phyloP scores from a whole-genome alignment of 2,113 vertebrate species.

The Calidris pugnax region DNA sequence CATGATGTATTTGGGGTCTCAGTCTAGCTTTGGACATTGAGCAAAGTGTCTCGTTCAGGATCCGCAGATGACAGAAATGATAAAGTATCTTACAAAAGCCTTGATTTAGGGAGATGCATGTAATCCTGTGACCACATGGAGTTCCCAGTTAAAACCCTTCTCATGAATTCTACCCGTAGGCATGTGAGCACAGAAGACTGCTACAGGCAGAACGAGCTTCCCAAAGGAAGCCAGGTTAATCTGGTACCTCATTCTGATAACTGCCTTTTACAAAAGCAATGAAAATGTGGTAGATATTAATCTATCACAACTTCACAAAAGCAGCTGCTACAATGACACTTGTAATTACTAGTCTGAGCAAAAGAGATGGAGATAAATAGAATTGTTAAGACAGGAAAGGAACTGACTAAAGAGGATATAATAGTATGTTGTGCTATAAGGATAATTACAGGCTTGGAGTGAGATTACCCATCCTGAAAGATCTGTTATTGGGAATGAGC shows the following conservation, averaged over 20 bases:
- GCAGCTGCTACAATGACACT: conserved; percentile 36
- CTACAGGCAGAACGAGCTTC: neutral
- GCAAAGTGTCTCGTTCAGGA: rapidly evolving
- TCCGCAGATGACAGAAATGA: neutral
- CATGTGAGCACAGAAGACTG: neutral
- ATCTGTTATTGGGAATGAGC: neutral
- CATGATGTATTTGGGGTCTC: neutral
- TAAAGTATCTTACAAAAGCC: neutral
- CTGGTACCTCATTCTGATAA: neutral
- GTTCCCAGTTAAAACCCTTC: neutral
- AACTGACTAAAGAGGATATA: conserved; percentile 31
- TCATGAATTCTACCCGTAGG: neutral
- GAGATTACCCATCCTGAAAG: conserved; percentile 34
- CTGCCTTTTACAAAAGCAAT: conserved; percentile 8
- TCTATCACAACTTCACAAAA: conserved; percentile 38
- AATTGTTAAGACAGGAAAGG: conserved; percentile 42
- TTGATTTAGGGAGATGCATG: neutral
- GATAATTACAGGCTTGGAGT: conserved; percentile 43
- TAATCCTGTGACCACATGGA: neutral
- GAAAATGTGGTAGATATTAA: conserved; percentile 2
- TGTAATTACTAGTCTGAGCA: conserved; percentile 46
- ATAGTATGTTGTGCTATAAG: conserved; percentile 25
- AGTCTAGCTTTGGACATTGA: neutral
- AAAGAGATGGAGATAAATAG: conserved; percentile 19
- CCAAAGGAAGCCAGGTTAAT: neutral